phyloP scores from a whole-genome alignment of 2,113 vertebrate species.

The Labeo rohita region DNA sequence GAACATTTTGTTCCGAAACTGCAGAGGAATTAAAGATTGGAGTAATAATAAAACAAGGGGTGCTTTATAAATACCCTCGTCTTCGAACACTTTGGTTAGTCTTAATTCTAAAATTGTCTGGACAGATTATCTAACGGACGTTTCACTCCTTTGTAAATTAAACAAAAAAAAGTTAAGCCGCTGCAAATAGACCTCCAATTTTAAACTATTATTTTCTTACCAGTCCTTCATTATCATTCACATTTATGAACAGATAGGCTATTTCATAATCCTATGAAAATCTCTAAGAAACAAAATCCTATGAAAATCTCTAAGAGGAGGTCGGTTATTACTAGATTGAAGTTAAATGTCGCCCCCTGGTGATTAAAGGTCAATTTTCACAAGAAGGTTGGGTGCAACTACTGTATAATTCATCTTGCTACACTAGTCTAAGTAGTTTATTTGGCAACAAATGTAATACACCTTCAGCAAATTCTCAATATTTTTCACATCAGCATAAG shows the following conservation, averaged over 20 bases:
- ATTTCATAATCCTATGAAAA: neutral
- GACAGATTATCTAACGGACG: neutral
- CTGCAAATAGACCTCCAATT: neutral
- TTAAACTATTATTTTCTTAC: neutral
- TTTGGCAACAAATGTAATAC: neutral
- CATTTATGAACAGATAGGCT: neutral
- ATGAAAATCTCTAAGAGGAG: neutral
- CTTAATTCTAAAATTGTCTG: neutral
- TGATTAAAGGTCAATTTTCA: neutral
- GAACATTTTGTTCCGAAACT: neutral
- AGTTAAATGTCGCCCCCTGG: conserved; percentile 18
- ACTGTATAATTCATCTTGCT: neutral
- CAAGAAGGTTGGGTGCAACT: neutral
- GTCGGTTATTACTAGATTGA: neutral
- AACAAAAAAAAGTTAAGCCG: neutral
- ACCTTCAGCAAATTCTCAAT: neutral
- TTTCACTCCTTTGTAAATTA: neutral
- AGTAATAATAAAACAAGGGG: neutral
- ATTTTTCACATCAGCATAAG: neutral
- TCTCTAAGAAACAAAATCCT: neutral
- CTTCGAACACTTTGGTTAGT: neutral
- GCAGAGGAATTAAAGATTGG: neutral
- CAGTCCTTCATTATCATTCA: neutral
- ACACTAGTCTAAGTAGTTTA: neutral
- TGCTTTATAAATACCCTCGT: neutral